Percentiles rank a stretch among this genome's conserved stretches.
phyloP scores from a whole-genome alignment of 2,888 invertebrate species.

The Hyposoter dolosus region DNA sequence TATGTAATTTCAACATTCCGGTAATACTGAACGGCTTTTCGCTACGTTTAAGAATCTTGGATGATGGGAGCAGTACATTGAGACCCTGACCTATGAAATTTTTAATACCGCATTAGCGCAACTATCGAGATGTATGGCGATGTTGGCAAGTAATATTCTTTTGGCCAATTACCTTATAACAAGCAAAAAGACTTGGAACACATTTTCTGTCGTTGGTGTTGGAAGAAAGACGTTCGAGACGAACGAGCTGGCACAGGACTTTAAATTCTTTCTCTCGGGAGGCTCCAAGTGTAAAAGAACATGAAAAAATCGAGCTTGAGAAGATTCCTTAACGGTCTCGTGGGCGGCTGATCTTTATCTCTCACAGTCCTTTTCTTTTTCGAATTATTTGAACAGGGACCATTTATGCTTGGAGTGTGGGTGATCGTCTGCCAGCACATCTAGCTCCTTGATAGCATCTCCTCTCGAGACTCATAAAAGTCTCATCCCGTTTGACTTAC shows the following conservation, averaged over 20 bases:
- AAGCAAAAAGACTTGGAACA: not conserved
- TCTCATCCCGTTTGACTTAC: constrained; percentile 80
- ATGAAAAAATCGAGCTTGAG: constrained; percentile 69
- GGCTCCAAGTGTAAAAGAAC: constrained; percentile 52
- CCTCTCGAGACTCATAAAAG: constrained; percentile 78
- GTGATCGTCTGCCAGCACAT: constrained; percentile 66
- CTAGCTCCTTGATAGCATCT: constrained; percentile 67
- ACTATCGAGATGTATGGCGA: constrained; percentile 65
- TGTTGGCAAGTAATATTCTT: not conserved
- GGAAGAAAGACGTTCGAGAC: constrained; percentile 9
- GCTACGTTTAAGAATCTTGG: constrained; percentile 7
- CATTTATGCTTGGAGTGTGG: constrained; percentile 61
- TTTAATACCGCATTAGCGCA: constrained; percentile 81
- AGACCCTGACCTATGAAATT: constrained; percentile 75
- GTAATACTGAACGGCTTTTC: not conserved
- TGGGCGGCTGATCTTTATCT: constrained; percentile 59
- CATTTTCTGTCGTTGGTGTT: not conserved
- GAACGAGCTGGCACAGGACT: constrained; percentile 22
- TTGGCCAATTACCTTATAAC: not conserved
- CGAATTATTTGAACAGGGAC: constrained; percentile 61
- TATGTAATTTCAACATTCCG: constrained; percentile 19
- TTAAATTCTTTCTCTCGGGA: constrained; percentile 46
- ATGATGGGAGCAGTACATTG: constrained; percentile 43
- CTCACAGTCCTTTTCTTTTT: constrained; percentile 33
- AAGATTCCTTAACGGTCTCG: constrained; percentile 70